Evolutionary conservation across 2,888 invertebrate genomes (phyloP), one percentile per base, ranked within the genome.

Genomic region (Criorhina ranunculi): DNA sequence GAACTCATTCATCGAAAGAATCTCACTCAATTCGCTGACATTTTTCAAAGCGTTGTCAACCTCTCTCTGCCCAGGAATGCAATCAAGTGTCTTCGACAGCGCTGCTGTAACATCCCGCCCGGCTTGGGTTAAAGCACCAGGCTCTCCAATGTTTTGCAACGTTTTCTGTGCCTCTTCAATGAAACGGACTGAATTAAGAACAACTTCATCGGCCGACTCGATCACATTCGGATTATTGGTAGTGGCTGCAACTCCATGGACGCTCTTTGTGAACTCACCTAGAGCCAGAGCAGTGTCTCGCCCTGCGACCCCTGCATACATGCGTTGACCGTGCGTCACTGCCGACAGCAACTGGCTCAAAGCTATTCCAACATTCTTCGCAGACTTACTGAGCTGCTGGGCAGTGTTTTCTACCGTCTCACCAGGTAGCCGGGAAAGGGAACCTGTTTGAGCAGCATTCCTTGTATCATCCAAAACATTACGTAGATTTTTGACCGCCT

Each of bases 31-130:
- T 88, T 96, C 95, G 80, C 95, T 95, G 87, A 98, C 97, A 88
- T 95, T 95, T 86, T 95, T 94, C 88, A 98, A 94, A 0, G 97
- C 97, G 17, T 95, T 94, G 90, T 99, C 98, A n/a, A 99, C 96
- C 90, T 98, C 98, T 67, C 96, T 95, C 91, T 98, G 98, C 0
- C 98, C 98, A 0, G 99, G 98, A 49, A 99, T 94, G 86, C 97
- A 97, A 87, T 96, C 96, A 66, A 98, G 94, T 0, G 94, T 93
- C 44, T 92, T 93, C 6, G 94, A 93, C 7, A 94, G 88, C 2
- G 96, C 94, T 91, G 94, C 90, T 0, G 93, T 91, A 0, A 97
- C 95, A 86, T 95, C 95, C 88, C 95, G 95, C 1, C 96, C 96
- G 0, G 96, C 95, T 86, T 94, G 94, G 11, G 95, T 95, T 46